phyloP scores from a whole-genome alignment of 1,140 invertebrate species.

The Platyscapa corneri region DNA sequence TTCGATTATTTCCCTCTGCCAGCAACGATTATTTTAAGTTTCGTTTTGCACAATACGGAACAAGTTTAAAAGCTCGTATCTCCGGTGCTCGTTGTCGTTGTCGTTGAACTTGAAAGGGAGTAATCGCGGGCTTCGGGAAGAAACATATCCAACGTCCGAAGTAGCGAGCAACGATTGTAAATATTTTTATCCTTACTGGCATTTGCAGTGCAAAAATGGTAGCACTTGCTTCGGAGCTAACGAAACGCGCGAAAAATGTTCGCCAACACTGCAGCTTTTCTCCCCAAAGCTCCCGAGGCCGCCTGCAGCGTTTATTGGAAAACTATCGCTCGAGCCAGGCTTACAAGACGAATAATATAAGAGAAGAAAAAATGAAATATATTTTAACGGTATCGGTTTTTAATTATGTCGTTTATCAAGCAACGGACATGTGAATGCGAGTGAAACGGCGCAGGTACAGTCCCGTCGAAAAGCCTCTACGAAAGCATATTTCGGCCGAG shows the following conservation, averaged over 20 bases:
- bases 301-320: neutral
- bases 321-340: neutral
- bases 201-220: neutral
- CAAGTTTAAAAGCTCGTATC: neutral
- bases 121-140: neutral
- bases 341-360: neutral
- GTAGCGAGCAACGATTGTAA: too few species aligned
- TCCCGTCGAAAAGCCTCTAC: neutral
- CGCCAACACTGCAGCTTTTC: neutral
- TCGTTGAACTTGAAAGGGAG: neutral
- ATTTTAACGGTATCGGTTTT: conserved; percentile 19
- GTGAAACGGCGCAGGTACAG: neutral
- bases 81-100: too few species aligned
- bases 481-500: neutral
- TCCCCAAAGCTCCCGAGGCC: neutral
- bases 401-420: conserved; percentile 17
- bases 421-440: conserved; percentile 6
- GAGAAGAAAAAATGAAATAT: neutral
- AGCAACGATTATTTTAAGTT: neutral
- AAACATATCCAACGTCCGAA: neutral
- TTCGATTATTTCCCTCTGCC: neutral
- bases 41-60: neutral
- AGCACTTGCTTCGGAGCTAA: too few species aligned
- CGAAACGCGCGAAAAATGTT: neutral
- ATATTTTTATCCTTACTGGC: too few species aligned